A percentile compares a stretch with the other conserved stretches of the same genome.
Evolutionary conservation across 2,797 vertebrate genomes (phyloP).

Genomic region (Forpus xanthops): DNA sequence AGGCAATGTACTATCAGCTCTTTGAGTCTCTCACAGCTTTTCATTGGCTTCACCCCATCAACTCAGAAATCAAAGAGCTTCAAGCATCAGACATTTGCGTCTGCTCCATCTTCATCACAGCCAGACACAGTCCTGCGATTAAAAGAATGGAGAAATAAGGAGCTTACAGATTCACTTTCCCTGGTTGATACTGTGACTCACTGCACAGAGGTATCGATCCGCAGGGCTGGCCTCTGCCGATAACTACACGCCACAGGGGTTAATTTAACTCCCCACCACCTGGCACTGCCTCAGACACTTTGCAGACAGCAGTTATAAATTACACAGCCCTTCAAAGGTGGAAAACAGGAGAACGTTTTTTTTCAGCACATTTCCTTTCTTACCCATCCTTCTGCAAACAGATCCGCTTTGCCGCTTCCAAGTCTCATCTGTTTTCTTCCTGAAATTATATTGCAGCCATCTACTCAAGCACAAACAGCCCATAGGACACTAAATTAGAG

Average conservation of each 20-base stretch:
- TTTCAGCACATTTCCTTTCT: slow-evolving; percentile 41
- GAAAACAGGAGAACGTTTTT: slow-evolving; percentile 4
- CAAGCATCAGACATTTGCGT: slow-evolving; percentile 46
- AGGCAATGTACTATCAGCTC: slow-evolving; percentile 11
- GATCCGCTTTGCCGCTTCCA: background rate
- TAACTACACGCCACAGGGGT: slow-evolving; percentile 49
- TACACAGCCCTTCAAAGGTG: slow-evolving; percentile 19
- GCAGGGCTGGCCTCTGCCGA: slow-evolving; percentile 58
- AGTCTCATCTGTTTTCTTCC: slow-evolving; percentile 45
- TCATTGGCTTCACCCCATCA: slow-evolving; percentile 61
- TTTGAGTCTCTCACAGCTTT: slow-evolving; percentile 22
- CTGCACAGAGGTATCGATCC: slow-evolving; percentile 51
- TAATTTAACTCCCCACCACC: slow-evolving; percentile 61
- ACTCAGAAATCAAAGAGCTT: slow-evolving; percentile 64
- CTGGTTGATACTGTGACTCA: slow-evolving; percentile 20
- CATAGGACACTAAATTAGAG: background rate
- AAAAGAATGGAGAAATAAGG: slow-evolving; percentile 70
- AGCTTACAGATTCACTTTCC: slow-evolving; percentile 56
- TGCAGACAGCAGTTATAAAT: slow-evolving; percentile 53
- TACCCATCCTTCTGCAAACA: background rate
- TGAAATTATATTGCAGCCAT: slow-evolving; percentile 12
- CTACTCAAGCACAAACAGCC: slow-evolving; percentile 1
- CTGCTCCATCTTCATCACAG: slow-evolving; percentile 69
- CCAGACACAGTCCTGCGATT: slow-evolving; percentile 41
- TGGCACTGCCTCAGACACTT: slow-evolving; percentile 49